phyloP scores from a whole-genome alignment of 2,797 vertebrate species.

The Enteromius viviparus region DNA sequence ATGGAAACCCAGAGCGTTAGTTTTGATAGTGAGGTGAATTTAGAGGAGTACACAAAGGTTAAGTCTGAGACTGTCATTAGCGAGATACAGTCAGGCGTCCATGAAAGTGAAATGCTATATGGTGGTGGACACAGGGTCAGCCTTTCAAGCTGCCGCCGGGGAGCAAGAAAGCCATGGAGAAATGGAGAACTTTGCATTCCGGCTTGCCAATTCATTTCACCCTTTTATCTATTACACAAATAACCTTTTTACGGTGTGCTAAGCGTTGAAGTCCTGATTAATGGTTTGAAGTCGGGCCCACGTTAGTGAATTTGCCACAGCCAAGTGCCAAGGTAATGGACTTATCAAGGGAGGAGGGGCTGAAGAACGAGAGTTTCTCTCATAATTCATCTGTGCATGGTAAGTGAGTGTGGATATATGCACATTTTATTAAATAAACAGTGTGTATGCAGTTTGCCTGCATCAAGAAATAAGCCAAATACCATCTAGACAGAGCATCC shows the following conservation, averaged over 20 bases:
- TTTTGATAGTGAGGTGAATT: conserved; percentile 11
- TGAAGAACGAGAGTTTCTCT: conserved; percentile 35
- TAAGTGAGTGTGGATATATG: background rate
- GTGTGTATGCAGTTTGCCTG: background rate
- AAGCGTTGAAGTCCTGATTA: conserved; percentile 74
- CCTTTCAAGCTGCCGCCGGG: conserved; percentile 20
- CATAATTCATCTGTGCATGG: conserved; percentile 47
- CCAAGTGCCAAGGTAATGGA: conserved; percentile 49
- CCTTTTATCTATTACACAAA: conserved; percentile 74
- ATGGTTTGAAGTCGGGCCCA: conserved; percentile 71
- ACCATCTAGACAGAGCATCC: background rate
- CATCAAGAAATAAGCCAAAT: background rate
- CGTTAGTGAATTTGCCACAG: conserved; percentile 65
- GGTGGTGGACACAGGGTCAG: conserved; percentile 21
- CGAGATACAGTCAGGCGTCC: background rate
- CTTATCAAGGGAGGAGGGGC: conserved; percentile 31
- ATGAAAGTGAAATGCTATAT: conserved; percentile 20
- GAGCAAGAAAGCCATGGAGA: conserved; percentile 7
- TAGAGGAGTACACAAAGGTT: conserved; percentile 33
- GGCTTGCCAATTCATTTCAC: conserved; percentile 71
- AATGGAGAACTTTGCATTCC: conserved; percentile 47
- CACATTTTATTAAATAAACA: conserved; percentile 38
- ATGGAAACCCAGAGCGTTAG: background rate
- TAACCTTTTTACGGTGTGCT: conserved; percentile 69
- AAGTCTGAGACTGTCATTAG: conserved; percentile 31